These are phyloP conservation scores for Amphipyra berbera DNA, from an alignment of 2,888 invertebrate genomes.

Conservation along the genomic window DNA sequence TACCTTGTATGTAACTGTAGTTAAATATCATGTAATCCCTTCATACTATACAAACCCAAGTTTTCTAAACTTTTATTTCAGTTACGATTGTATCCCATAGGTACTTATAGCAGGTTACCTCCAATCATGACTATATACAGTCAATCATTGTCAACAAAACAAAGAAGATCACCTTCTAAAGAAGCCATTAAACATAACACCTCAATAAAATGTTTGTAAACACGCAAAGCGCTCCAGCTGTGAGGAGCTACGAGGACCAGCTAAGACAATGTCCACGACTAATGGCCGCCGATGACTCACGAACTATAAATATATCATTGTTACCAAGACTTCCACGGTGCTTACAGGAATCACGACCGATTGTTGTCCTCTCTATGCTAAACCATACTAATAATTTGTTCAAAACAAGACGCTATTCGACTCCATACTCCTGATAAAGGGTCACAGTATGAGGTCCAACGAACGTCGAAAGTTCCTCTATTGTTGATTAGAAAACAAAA, in stretches of 20 bases:
- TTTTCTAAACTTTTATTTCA: no score
- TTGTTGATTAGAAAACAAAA: constrained; percentile 87
- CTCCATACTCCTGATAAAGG: constrained; percentile 73
- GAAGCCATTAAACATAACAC: constrained; percentile 87
- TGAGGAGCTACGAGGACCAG: constrained; percentile 69
- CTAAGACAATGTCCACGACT: constrained; percentile 82
- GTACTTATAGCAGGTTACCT: not conserved
- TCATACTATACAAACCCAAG: no score
- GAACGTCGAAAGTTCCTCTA: constrained; percentile 66
- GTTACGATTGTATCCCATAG: not conserved
- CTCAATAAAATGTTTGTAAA: constrained; percentile 90
- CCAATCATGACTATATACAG: constrained; percentile 40
- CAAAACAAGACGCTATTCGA: constrained; percentile 79
- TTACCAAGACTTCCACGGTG: constrained; percentile 70
- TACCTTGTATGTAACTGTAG: no score
- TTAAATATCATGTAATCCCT: no score
- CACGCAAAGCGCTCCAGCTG: constrained; percentile 86
- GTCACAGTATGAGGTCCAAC: constrained; percentile 84
- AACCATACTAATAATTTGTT: constrained; percentile 89
- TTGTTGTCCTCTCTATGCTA: constrained; percentile 83
- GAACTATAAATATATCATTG: constrained; percentile 86
- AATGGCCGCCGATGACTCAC: constrained; percentile 86
- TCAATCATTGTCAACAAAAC: constrained; percentile 80
- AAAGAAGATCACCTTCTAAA: constrained; percentile 82
- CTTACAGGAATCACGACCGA: constrained; percentile 86